Conservation (phyloP, 2,888 invertebrate genomes). For the Bombylius major region DNA sequence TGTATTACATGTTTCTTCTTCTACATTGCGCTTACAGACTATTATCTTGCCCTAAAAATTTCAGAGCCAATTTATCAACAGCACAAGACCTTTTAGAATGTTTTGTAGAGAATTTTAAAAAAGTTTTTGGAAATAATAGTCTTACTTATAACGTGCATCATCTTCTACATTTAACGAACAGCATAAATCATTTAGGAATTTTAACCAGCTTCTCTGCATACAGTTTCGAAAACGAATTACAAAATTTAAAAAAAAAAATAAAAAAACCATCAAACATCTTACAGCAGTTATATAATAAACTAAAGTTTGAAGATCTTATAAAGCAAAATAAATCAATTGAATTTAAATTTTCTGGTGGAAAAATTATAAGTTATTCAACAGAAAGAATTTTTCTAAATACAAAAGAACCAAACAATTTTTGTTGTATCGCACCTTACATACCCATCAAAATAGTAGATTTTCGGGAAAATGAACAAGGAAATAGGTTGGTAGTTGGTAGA, state of each 20-base stretch:
- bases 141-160: slow-evolving; percentile 12
- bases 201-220: slow-evolving; percentile 11
- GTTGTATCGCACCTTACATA: neutral
- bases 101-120: slow-evolving; percentile 10
- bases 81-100: slow-evolving; percentile 9
- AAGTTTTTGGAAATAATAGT: slow-evolving; percentile 8
- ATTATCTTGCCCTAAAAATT: neutral
- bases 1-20: slow-evolving; percentile 8
- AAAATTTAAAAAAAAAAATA: slow-evolving; percentile 10
- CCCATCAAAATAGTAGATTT: slow-evolving; percentile 1
- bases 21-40: slow-evolving; percentile 4
- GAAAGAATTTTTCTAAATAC: neutral
- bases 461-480: neutral
- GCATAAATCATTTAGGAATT: slow-evolving; percentile 9
- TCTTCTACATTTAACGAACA: slow-evolving; percentile 10
- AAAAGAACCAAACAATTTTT: neutral
- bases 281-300: slow-evolving; percentile 2
- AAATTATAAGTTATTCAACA: neutral
- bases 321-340: too few relatives aligned
- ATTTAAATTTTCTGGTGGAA: too few relatives aligned
- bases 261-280: neutral
- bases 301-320: neutral
- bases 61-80: neutral
- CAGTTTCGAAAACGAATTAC: slow-evolving; percentile 9
- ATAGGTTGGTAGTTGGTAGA: neutral